Conservation (phyloP, 2,888 invertebrate genomes). For the Stictocephala bisonia region DNA sequence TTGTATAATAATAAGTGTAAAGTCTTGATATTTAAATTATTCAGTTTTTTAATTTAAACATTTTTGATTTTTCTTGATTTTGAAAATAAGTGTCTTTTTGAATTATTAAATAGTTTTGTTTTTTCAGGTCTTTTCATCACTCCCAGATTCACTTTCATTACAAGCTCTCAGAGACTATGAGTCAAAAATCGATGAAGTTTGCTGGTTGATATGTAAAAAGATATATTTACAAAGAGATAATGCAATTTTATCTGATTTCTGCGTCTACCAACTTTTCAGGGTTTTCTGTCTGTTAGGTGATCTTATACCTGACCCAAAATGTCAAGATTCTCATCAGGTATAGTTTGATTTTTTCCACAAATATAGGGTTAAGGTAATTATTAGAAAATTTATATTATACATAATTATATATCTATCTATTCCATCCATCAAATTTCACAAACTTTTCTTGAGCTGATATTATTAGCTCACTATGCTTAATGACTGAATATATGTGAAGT, state of each 20-base stretch:
- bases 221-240: slow-evolving; percentile 71
- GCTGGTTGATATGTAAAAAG: slow-evolving; percentile 83
- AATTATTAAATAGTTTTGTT: not conserved
- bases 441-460: too few species aligned
- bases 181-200: slow-evolving; percentile 78
- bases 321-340: slow-evolving; percentile 68
- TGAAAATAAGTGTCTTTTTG: not conserved
- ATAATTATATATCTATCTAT: too few species aligned
- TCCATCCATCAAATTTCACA: too few species aligned
- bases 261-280: slow-evolving; percentile 78
- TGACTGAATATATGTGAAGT: too few species aligned
- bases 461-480: too few species aligned
- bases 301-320: slow-evolving; percentile 71
- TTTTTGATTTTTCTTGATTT: too few species aligned
- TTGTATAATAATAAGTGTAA: too few species aligned
- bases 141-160: slow-evolving; percentile 71
- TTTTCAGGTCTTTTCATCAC: slow-evolving; percentile 70
- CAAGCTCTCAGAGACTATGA: slow-evolving; percentile 72
- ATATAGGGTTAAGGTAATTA: too few species aligned
- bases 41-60: too few species aligned
- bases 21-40: too few species aligned
- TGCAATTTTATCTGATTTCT: slow-evolving; percentile 72
- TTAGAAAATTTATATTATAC: too few species aligned
- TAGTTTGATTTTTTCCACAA: slow-evolving; percentile 53
- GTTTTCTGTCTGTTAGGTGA: slow-evolving; percentile 85